Evolutionary conservation across 2,888 invertebrate species (phyloP).

Genomic region (Apeira syringaria): DNA sequence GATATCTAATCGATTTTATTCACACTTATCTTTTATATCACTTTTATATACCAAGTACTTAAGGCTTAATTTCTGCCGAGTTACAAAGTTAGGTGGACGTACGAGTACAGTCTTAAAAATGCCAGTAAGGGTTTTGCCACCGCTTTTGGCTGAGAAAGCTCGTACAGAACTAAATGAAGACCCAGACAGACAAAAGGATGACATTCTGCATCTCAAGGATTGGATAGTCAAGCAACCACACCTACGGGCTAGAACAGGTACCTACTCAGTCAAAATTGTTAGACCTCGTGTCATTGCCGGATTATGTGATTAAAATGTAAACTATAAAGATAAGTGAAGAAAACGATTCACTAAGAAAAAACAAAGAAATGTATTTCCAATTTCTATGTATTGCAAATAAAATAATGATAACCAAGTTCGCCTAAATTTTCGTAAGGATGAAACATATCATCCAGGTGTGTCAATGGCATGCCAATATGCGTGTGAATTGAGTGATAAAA

Average conservation of each 20-base stretch:
- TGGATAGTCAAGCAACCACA: constrained; percentile 84
- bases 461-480: too few relatives aligned
- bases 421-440: too few relatives aligned
- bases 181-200: constrained; percentile 63
- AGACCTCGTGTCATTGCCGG: too few relatives aligned
- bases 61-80: not conserved
- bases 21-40: constrained; percentile 1
- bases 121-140: constrained; percentile 48
- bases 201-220: constrained; percentile 75
- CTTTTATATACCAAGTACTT: not conserved
- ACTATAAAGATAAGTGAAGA: too few relatives aligned
- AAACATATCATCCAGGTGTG: too few relatives aligned
- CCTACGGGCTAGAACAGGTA: constrained; percentile 57
- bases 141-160: constrained; percentile 65
- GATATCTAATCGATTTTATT: constrained; percentile 11
- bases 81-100: not conserved
- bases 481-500: too few relatives aligned
- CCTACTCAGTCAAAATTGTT: too few relatives aligned
- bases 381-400: too few relatives aligned
- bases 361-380: too few relatives aligned
- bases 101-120: constrained; percentile 38
- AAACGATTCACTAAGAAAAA: too few relatives aligned
- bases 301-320: too few relatives aligned
- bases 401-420: too few relatives aligned
- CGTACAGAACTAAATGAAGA: constrained; percentile 78